Percentiles rank a stretch among this genome's conserved stretches.
phyloP scores from a whole-genome alignment of 2,113 vertebrate genomes.

The Crotalus viridis region DNA sequence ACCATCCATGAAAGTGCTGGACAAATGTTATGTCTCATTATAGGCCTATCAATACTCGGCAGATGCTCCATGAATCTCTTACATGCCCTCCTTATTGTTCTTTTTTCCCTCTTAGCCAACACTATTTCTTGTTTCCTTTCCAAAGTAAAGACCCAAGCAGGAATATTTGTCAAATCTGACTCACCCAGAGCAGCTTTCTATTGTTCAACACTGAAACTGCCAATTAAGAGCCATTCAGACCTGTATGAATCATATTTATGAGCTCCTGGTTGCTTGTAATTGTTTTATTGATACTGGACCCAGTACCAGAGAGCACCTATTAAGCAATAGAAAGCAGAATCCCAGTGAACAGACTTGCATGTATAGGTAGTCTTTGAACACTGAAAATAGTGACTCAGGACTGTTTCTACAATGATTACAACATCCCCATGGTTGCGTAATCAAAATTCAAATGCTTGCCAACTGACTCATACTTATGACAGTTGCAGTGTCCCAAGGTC shows the following conservation, averaged over 20 bases:
- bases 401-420: no score
- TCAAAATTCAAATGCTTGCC: no score
- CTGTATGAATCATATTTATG: constrained; percentile 36
- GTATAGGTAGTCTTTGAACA: no score
- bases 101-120: background rate
- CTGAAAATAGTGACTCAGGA: no score
- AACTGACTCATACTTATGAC: background rate
- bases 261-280: constrained; percentile 21
- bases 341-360: background rate
- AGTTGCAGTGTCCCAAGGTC: background rate
- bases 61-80: background rate
- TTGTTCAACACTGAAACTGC: background rate
- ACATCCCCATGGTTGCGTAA: no score
- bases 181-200: constrained; percentile 27
- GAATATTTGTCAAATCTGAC: constrained; percentile 17
- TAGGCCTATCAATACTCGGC: background rate
- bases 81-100: background rate
- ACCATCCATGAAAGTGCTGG: background rate
- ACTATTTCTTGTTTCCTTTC: constrained; percentile 40
- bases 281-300: background rate
- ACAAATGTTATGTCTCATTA: background rate
- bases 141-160: background rate
- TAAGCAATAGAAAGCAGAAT: background rate
- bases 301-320: constrained; percentile 25
- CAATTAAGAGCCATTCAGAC: constrained; percentile 31